Percentiles rank a stretch among this genome's conserved stretches.
Evolutionary conservation across 1,140 invertebrate genomes (phyloP).

Genomic region (Liolophura sinensis): DNA sequence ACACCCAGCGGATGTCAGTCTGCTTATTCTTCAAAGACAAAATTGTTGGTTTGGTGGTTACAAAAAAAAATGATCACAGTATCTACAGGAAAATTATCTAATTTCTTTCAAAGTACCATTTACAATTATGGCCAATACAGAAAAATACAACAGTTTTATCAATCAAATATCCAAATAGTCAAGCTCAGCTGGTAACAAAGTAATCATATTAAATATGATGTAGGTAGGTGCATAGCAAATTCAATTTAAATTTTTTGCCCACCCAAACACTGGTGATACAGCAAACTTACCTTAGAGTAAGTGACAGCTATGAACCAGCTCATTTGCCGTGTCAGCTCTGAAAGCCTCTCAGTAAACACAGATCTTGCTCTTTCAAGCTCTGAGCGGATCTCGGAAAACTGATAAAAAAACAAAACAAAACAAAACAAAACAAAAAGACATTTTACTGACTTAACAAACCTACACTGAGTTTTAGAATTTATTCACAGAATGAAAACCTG

Average conservation of each 20-base stretch:
- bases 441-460: not conserved
- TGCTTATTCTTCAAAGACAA: conserved; percentile 62
- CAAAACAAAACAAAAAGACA: not conserved
- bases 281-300: conserved; percentile 60
- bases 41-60: not conserved
- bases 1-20: conserved; percentile 65
- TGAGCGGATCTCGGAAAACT: conserved; percentile 51
- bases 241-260: too few species aligned
- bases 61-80: not conserved
- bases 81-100: not conserved
- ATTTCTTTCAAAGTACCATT: too few species aligned
- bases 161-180: too few species aligned
- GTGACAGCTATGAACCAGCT: conserved; percentile 68
- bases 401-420: conserved; percentile 9
- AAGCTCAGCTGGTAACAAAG: too few species aligned
- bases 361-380: conserved; percentile 61
- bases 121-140: too few species aligned
- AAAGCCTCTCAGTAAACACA: conserved; percentile 66
- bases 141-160: too few species aligned
- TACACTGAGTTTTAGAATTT: not conserved
- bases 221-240: too few species aligned
- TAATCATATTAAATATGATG: too few species aligned
- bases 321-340: conserved; percentile 66
- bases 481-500: not conserved
- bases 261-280: too few species aligned